Percentiles rank a stretch among this genome's conserved stretches.
Evolutionary conservation across 2,888 invertebrate species (phyloP).

Genomic region (Neoitamus cyanurus): DNA sequence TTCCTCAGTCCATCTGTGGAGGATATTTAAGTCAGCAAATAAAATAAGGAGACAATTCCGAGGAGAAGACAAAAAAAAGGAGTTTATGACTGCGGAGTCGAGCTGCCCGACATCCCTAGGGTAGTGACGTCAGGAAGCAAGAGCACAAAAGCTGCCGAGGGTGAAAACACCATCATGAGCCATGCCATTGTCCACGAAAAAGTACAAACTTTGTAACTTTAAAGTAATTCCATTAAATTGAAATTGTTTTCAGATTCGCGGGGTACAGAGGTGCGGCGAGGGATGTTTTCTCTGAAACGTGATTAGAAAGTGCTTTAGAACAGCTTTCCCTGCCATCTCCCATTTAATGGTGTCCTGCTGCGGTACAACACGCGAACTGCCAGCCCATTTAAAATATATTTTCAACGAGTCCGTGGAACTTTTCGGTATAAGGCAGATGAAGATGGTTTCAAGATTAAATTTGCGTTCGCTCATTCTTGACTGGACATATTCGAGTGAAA

Average conservation of each 20-base stretch:
- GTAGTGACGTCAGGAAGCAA: not conserved
- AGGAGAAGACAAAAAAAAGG: not conserved
- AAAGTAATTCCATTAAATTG: conserved; percentile 28
- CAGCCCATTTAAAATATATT: not conserved
- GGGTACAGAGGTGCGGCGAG: not conserved
- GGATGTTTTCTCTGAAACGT: not conserved
- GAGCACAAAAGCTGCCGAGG: not conserved
- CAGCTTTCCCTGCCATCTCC: not conserved
- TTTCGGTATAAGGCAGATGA: not conserved
- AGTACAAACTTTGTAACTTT: conserved; percentile 20
- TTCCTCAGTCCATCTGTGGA: not conserved
- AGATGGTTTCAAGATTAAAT: not conserved
- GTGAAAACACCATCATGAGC: not conserved
- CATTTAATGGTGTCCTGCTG: not conserved
- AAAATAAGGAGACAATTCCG: conserved; percentile 8
- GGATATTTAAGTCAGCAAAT: conserved; percentile 12
- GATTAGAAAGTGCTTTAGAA: conserved; percentile 6
- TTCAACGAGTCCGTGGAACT: not conserved
- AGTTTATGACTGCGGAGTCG: not conserved
- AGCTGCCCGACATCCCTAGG: not conserved
- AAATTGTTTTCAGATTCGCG: conserved; percentile 15
- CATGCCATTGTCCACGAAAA: not conserved
- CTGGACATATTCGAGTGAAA: not conserved
- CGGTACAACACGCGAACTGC: not conserved
- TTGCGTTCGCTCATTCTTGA: not conserved